phyloP scores from a whole-genome alignment of 2,888 invertebrate genomes.

The Slavum lentiscoides region DNA sequence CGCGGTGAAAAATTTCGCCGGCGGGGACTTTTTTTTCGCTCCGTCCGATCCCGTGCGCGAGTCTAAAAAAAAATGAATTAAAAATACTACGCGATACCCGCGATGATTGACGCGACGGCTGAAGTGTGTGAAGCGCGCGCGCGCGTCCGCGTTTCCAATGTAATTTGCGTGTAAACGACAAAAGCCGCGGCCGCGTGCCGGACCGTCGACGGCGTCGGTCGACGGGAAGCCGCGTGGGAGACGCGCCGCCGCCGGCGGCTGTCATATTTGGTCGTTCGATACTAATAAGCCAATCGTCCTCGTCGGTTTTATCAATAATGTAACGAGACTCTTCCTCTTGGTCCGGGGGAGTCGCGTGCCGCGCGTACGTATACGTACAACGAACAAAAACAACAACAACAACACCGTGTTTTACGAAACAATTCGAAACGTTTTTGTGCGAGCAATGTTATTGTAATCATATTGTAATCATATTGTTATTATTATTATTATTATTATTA shows the following conservation, averaged over 20 bases:
- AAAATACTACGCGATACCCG: neutral
- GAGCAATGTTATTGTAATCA: neutral
- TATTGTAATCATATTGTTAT: conserved; percentile 4
- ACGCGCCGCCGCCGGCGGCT: neutral
- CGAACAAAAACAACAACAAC: neutral
- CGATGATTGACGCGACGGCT: conserved; percentile 6
- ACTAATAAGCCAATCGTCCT: neutral
- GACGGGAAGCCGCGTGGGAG: conserved; percentile 24
- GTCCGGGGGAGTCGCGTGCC: neutral
- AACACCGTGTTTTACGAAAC: conserved; percentile 9
- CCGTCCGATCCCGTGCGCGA: too few species aligned
- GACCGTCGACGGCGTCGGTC: neutral
- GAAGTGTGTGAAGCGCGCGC: neutral
- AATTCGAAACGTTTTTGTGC: neutral
- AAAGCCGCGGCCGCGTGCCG: conserved; percentile 18
- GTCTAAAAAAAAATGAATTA: neutral
- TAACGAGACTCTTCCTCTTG: neutral
- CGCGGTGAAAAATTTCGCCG: too few species aligned
- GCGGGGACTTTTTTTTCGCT: too few species aligned
- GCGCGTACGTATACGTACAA: neutral
- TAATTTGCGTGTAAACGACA: conserved; percentile 23
- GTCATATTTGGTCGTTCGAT: conserved; percentile 13
- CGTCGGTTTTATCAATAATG: conserved; percentile 17
- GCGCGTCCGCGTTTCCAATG: neutral
- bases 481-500: neutral